These are phyloP conservation scores for Cephus pygmeus DNA, from an alignment of 2,888 invertebrate species.

Conservation along the genomic window DNA sequence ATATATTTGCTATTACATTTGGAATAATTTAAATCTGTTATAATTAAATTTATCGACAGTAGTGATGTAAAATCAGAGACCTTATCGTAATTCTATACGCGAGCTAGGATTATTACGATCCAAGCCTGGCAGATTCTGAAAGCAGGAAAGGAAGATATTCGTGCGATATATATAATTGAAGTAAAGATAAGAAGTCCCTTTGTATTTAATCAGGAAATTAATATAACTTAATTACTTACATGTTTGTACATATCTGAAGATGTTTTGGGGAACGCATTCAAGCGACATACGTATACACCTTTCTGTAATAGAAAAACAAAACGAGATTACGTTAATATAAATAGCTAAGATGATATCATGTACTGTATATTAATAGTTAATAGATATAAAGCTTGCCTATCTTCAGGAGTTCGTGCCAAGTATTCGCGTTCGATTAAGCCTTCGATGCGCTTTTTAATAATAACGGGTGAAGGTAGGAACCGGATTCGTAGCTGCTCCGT, in stretches of 20 bases:
- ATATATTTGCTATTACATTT: conserved; percentile 43
- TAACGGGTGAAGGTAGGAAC: conserved; percentile 97
- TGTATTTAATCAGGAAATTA: not conserved
- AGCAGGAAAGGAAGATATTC: conserved; percentile 19
- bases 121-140: conserved; percentile 48
- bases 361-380: not conserved
- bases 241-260: conserved; percentile 60
- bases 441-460: conserved; percentile 99
- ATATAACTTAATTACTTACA: conserved; percentile 40
- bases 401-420: conserved; percentile 95
- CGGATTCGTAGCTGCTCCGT: conserved; percentile 96
- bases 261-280: conserved; percentile 66
- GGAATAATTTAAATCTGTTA: conserved; percentile 47
- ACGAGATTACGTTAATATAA: not conserved
- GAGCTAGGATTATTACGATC: conserved; percentile 48
- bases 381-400: conserved; percentile 70
- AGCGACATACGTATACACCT: conserved; percentile 96
- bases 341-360: not conserved
- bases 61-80: conserved; percentile 28
- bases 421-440: conserved; percentile 99
- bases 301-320: conserved; percentile 67
- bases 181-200: not conserved
- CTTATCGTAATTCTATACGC: conserved; percentile 48
- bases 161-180: not conserved
- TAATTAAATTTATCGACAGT: conserved; percentile 47